These are phyloP conservation scores for Oryzias curvinotus DNA, from an alignment of 2,113 vertebrate genomes.

Conservation along the genomic window DNA sequence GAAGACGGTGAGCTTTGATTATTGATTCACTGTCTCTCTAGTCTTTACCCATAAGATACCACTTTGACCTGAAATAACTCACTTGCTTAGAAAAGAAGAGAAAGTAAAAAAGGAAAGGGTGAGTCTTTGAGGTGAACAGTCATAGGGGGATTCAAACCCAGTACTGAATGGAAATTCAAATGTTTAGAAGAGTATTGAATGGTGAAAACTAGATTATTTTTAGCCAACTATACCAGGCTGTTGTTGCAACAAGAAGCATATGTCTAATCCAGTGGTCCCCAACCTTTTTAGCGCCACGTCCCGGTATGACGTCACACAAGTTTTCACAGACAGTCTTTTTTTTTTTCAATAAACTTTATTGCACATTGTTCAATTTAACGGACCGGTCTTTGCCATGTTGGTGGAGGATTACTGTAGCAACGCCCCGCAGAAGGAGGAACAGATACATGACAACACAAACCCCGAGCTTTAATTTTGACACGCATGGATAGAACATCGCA, in stretches of 20 bases:
- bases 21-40: constrained; percentile 71
- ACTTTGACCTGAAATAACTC: constrained; percentile 66
- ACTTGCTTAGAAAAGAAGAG: constrained; percentile 49
- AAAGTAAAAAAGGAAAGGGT: constrained; percentile 47
- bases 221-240: background rate
- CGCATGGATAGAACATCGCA: too few species aligned
- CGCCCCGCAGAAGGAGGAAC: too few species aligned
- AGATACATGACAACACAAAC: too few species aligned
- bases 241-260: constrained; percentile 10
- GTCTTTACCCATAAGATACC: constrained; percentile 66
- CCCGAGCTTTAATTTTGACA: too few species aligned
- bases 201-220: constrained; percentile 24
- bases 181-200: constrained; percentile 25
- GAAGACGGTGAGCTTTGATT: constrained; percentile 69
- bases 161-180: constrained; percentile 50
- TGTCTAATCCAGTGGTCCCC: too few species aligned
- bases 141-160: constrained; percentile 47
- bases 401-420: too few species aligned
- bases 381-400: too few species aligned
- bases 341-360: too few species aligned
- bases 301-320: too few species aligned
- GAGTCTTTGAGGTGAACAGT: constrained; percentile 49
- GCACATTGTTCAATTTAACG: too few species aligned
- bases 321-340: too few species aligned
- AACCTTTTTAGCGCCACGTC: too few species aligned